These are phyloP conservation scores for Neogale vison DNA, from an alignment of 2,113 vertebrate species.

Conservation along the genomic window DNA sequence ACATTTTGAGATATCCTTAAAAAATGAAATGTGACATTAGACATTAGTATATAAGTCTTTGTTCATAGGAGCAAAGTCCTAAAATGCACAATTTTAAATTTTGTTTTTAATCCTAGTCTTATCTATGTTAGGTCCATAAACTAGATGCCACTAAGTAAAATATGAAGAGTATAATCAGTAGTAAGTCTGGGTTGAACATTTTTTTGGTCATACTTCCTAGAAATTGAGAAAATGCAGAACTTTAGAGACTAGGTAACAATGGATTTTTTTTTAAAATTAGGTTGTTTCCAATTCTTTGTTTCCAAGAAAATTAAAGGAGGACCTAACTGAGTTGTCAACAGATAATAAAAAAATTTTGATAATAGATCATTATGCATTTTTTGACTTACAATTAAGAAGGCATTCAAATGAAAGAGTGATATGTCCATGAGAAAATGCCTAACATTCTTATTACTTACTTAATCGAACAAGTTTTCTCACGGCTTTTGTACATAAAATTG, in stretches of 20 bases:
- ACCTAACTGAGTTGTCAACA: conserved; percentile 2
- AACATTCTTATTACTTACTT: neutral
- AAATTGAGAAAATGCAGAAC: conserved; percentile 23
- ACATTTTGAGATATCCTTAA: conserved; percentile 19
- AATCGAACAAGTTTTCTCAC: conserved; percentile 4
- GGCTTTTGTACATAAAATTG: neutral
- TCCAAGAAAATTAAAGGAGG: conserved; percentile 8
- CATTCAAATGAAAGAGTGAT: neutral
- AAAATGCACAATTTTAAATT: neutral
- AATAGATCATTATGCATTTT: neutral
- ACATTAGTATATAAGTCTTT: neutral
- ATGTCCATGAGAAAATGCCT: neutral
- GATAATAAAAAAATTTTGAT: neutral
- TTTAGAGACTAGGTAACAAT: neutral
- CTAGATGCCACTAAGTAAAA: neutral
- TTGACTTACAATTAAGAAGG: neutral
- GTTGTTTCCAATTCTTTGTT: neutral
- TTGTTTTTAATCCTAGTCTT: neutral
- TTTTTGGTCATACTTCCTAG: neutral
- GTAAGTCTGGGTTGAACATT: neutral
- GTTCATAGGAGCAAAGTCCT: neutral
- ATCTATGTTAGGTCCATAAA: conserved; percentile 14
- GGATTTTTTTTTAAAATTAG: neutral
- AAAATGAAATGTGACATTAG: conserved; percentile 6
- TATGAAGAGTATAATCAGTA: neutral